Evolutionary conservation across 2,888 invertebrate genomes (phyloP).

Genomic region (Epiblema foenella): DNA sequence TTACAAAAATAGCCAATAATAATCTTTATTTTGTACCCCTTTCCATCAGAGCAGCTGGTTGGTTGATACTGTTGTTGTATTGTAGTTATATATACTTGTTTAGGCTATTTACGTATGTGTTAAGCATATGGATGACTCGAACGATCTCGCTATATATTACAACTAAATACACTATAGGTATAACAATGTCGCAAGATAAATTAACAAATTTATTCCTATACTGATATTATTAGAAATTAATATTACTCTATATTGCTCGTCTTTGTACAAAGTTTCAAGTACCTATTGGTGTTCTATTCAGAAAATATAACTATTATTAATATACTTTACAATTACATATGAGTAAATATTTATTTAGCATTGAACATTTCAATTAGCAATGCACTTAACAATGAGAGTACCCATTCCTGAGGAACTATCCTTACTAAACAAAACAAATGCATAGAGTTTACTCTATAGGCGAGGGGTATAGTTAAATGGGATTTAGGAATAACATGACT

Average conservation of each 20-base stretch:
- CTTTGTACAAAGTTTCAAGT: constrained; percentile 84
- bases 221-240: constrained; percentile 68
- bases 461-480: constrained; percentile 57
- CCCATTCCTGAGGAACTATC: constrained; percentile 72
- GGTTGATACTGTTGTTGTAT: constrained; percentile 49
- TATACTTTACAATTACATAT: constrained; percentile 72
- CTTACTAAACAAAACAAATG: constrained; percentile 64
- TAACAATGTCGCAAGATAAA: constrained; percentile 77
- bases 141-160: constrained; percentile 49
- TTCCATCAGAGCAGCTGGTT: constrained; percentile 82
- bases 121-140: constrained; percentile 43
- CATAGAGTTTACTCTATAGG: constrained; percentile 57
- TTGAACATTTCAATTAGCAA: constrained; percentile 67
- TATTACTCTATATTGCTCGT: constrained; percentile 82
- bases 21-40: constrained; percentile 76
- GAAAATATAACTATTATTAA: constrained; percentile 71
- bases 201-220: constrained; percentile 65
- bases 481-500: constrained; percentile 60
- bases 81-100: constrained; percentile 44
- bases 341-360: constrained; percentile 63
- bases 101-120: constrained; percentile 44
- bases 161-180: constrained; percentile 74
- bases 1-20: constrained; percentile 74
- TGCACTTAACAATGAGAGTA: constrained; percentile 66
- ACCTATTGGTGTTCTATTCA: constrained; percentile 82